phyloP scores from a whole-genome alignment of 2,888 invertebrate species.

The Chymomyza amoena region DNA sequence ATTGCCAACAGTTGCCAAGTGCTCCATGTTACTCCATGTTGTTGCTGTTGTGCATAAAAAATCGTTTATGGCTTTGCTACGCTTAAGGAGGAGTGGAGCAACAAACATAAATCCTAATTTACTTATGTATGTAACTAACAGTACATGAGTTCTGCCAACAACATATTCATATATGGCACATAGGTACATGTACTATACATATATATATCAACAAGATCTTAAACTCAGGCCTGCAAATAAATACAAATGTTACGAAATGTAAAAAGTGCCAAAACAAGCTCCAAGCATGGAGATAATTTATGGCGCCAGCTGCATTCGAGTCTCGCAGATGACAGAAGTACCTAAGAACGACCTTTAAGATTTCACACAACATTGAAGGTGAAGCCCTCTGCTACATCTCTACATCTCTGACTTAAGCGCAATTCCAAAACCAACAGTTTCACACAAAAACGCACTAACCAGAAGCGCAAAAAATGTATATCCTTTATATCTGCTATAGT shows the following conservation, averaged over 20 bases:
- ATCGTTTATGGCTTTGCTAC: slow-evolving; percentile 69
- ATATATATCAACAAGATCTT: slow-evolving; percentile 69
- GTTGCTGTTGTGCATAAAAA: slow-evolving; percentile 60
- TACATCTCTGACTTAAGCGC: slow-evolving; percentile 54
- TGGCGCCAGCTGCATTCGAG: not conserved
- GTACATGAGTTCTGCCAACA: slow-evolving; percentile 28
- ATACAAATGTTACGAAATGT: slow-evolving; percentile 58
- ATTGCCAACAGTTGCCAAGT: slow-evolving; percentile 54
- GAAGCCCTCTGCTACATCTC: not conserved
- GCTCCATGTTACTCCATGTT: not conserved
- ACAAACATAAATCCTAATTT: slow-evolving; percentile 70
- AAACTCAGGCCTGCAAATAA: slow-evolving; percentile 70
- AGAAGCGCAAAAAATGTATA: slow-evolving; percentile 17
- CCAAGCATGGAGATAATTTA: slow-evolving; percentile 3
- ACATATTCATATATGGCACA: slow-evolving; percentile 4
- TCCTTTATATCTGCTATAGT: not conserved
- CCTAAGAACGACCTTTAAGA: slow-evolving; percentile 1
- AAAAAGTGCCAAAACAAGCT: slow-evolving; percentile 17
- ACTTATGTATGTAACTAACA: slow-evolving; percentile 48
- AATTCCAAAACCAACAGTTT: slow-evolving; percentile 64
- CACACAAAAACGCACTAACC: slow-evolving; percentile 24
- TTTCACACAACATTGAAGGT: not conserved
- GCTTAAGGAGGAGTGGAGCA: slow-evolving; percentile 69
- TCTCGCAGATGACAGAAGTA: not conserved
- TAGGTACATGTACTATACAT: slow-evolving; percentile 10